Percentiles rank a stretch among this genome's conserved stretches.
These are phyloP conservation scores for Halichoeres trimaculatus DNA, from an alignment of 2,113 vertebrate species.

Conservation along the genomic window DNA sequence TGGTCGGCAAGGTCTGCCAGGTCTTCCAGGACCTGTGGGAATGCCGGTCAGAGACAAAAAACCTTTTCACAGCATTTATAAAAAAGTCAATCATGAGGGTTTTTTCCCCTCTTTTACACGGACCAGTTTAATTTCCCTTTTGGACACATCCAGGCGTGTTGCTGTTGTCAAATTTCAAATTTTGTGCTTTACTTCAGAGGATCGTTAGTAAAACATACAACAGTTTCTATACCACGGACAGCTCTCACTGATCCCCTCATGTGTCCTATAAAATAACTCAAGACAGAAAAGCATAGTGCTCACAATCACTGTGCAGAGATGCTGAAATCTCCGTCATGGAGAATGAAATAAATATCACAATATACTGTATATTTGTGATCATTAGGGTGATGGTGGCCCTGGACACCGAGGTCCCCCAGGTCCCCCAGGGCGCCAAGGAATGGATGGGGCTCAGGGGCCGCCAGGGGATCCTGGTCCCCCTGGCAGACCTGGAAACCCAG, in stretches of 20 bases:
- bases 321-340: neutral
- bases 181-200: neutral
- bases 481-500: slow-evolving; percentile 75
- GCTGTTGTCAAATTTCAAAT: no score
- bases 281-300: neutral
- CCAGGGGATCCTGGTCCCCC: slow-evolving; percentile 74
- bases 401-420: slow-evolving; percentile 71
- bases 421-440: slow-evolving; percentile 51
- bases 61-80: neutral
- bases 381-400: slow-evolving; percentile 69
- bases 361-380: neutral
- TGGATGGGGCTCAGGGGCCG: slow-evolving; percentile 66
- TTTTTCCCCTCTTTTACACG: no score
- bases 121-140: no score
- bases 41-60: slow-evolving; percentile 64
- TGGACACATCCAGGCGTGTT: no score
- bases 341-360: neutral
- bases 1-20: slow-evolving; percentile 63
- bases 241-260: neutral
- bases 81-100: no score
- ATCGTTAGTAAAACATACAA: neutral
- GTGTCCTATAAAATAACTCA: neutral
- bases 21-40: slow-evolving; percentile 67
- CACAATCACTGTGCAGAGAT: neutral
- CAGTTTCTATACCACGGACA: neutral